These are phyloP conservation scores for Labeo calbasu DNA, from an alignment of 2,797 vertebrate genomes.

Conservation along the genomic window DNA sequence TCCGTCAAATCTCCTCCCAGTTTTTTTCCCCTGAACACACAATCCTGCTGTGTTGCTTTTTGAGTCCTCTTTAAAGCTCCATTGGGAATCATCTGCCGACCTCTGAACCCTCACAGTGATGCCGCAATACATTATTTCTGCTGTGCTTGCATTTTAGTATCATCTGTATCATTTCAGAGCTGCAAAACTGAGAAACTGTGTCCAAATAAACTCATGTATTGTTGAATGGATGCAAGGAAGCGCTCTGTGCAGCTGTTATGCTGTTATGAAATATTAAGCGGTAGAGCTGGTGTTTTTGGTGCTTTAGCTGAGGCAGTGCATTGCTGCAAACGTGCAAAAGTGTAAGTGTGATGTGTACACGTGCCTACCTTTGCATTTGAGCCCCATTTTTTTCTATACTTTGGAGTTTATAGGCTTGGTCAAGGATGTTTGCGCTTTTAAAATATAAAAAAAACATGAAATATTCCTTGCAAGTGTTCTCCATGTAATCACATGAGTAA, in stretches of 20 bases:
- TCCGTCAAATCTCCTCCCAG: neutral
- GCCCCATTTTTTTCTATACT: neutral
- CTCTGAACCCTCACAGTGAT: neutral
- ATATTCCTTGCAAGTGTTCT: neutral
- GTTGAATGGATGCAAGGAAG: neutral
- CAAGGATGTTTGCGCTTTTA: neutral
- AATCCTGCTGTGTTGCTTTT: neutral
- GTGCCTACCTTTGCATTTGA: neutral
- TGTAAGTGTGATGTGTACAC: neutral
- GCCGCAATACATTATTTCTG: neutral
- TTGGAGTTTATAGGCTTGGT: neutral
- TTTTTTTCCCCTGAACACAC: neutral
- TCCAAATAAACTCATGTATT: neutral
- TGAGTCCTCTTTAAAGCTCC: neutral
- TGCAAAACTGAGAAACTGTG: neutral
- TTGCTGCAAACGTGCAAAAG: neutral
- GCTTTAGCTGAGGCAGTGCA: neutral
- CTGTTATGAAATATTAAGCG: constrained; percentile 32
- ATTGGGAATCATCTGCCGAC: neutral
- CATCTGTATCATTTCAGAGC: neutral
- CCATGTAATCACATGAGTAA: neutral
- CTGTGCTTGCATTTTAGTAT: neutral
- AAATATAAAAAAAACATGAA: neutral
- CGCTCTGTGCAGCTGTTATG: neutral
- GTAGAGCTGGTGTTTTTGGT: neutral